A percentile compares a stretch with the other conserved stretches of the same genome.
Conservation (phyloP, 1,140 invertebrate species). For the Megathymus violae region DNA sequence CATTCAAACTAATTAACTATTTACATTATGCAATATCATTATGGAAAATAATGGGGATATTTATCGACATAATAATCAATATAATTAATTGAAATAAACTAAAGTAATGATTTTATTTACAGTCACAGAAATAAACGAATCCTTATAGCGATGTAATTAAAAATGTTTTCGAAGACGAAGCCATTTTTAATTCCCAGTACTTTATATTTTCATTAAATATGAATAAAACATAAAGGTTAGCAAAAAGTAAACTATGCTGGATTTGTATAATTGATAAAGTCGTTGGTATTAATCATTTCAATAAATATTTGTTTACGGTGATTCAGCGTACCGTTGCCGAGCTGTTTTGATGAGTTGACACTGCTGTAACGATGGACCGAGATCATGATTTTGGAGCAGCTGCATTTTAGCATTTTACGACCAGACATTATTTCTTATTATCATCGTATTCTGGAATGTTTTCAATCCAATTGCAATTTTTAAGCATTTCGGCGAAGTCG, state of each 20-base stretch:
- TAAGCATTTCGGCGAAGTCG: too few species aligned
- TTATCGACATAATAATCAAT: not conserved
- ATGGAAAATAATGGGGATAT: not conserved
- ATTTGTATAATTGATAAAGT: not conserved
- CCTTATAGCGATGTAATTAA: too few species aligned
- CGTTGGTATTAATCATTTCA: conserved; percentile 34
- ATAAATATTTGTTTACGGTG: conserved; percentile 45
- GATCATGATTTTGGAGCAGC: conserved; percentile 20
- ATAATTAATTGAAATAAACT: not conserved
- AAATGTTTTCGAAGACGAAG: too few species aligned
- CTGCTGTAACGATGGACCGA: conserved; percentile 32
- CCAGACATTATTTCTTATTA: conserved; percentile 16
- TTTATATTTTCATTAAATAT: too few species aligned
- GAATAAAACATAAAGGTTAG: not conserved
- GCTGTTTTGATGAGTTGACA: conserved; percentile 34
- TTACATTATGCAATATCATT: not conserved
- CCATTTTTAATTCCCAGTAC: too few species aligned
- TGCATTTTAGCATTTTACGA: conserved; percentile 25
- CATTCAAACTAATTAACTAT: not conserved
- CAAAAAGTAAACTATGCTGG: not conserved
- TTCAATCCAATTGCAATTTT: too few species aligned
- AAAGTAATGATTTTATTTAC: not conserved
- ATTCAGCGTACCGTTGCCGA: conserved; percentile 2
- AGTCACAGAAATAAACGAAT: not conserved
- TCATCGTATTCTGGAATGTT: too few species aligned